Evolutionary conservation across 2,113 vertebrate genomes (phyloP).

Genomic region (Enhydra lutris): DNA sequence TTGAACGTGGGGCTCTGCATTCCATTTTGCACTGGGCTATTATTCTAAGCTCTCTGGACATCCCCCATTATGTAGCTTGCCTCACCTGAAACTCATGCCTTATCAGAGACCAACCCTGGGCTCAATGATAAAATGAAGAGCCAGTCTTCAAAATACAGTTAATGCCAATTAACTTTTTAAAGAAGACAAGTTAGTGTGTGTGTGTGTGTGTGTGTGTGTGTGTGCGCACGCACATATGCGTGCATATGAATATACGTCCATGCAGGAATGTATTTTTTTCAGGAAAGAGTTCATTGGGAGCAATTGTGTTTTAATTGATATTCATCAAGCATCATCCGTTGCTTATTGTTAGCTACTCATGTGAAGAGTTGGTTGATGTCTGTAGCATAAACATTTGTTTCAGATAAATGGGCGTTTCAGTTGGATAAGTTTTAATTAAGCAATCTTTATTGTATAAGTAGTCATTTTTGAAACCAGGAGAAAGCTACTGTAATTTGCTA

Average conservation of each 20-base stretch:
- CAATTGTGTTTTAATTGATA: slow-evolving; percentile 83
- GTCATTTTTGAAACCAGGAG: slow-evolving; percentile 71
- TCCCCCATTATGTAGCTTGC: not conserved
- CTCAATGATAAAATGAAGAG: not conserved
- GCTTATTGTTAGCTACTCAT: slow-evolving; percentile 82
- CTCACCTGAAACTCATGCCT: not conserved
- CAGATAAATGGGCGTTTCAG: slow-evolving; percentile 83
- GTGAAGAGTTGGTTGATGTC: slow-evolving; percentile 82
- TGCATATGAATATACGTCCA: not conserved
- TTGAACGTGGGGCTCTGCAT: not conserved
- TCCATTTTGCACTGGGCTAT: not conserved
- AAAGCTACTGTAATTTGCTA: slow-evolving; percentile 60
- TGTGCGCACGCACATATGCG: rapidly evolving
- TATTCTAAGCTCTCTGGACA: not conserved
- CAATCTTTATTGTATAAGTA: slow-evolving; percentile 66
- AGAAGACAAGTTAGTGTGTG: slow-evolving; percentile 64
- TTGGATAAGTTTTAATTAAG: slow-evolving; percentile 85
- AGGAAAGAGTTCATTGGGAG: slow-evolving; percentile 76
- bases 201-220: not conserved
- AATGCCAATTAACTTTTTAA: slow-evolving; percentile 77
- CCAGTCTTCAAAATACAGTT: slow-evolving; percentile 42
- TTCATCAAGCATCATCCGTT: slow-evolving; percentile 81
- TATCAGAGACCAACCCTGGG: not conserved
- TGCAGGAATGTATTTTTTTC: slow-evolving; percentile 56
- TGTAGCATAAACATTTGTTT: slow-evolving; percentile 83